Evolutionary conservation across 2,113 vertebrate genomes (phyloP).

Genomic region (Notarius lentiginosus): DNA sequence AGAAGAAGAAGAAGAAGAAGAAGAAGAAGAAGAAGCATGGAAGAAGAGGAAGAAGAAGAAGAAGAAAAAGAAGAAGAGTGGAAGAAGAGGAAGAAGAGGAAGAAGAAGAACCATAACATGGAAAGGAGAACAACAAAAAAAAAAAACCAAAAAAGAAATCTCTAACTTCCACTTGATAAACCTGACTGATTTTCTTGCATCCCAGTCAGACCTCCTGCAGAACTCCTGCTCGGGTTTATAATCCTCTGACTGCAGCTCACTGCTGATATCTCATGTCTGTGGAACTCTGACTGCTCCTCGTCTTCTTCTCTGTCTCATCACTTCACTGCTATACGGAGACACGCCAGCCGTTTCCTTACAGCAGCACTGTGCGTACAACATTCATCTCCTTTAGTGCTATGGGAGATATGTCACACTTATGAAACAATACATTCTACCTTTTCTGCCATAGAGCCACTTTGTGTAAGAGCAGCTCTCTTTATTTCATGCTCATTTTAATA

Average conservation of each 20-base stretch:
- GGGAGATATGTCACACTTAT: not conserved
- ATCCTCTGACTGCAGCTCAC: not conserved
- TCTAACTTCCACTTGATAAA: not conserved
- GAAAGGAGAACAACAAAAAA: not conserved
- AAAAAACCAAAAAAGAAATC: not conserved
- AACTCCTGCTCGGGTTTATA: slow-evolving; percentile 30
- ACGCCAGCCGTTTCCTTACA: slow-evolving; percentile 10
- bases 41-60: not conserved
- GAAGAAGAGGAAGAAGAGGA: not conserved
- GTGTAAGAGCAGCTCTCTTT: not conserved
- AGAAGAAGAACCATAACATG: not conserved
- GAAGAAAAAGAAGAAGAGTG: not conserved
- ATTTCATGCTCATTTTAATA: slow-evolving; percentile 30
- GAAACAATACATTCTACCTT: not conserved
- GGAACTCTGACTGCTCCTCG: not conserved
- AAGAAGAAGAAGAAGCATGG: not conserved
- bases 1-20: not conserved
- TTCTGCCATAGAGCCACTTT: not conserved
- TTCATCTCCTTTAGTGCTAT: not conserved
- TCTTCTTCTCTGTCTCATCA: slow-evolving; percentile 1
- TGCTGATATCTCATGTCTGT: slow-evolving; percentile 1
- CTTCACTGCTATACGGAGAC: slow-evolving; percentile 1
- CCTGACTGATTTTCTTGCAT: slow-evolving; percentile 25
- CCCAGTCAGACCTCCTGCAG: slow-evolving; percentile 1
- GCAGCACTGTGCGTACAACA: not conserved